These are phyloP conservation scores for Laterallus jamaicensis DNA, from an alignment of 2,113 vertebrate species.

Conservation along the genomic window DNA sequence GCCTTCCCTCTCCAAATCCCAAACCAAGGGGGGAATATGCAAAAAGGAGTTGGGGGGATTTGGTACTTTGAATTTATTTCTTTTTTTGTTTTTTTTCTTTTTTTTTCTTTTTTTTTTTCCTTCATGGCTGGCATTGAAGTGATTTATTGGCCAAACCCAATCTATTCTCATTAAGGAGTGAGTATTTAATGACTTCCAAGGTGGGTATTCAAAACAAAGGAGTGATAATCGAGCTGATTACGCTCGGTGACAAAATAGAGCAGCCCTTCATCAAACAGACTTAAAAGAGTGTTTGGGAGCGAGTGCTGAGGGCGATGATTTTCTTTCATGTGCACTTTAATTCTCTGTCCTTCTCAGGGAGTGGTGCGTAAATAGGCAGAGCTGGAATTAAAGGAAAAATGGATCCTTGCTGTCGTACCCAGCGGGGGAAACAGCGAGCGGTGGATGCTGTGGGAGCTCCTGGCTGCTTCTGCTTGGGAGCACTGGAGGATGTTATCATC, in stretches of 20 bases:
- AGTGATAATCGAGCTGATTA: neutral
- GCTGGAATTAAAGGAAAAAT: conserved; percentile 51
- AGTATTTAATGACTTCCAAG: conserved; percentile 44
- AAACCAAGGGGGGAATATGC: neutral
- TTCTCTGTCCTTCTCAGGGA: conserved; percentile 52
- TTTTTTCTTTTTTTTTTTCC: conserved; percentile 11
- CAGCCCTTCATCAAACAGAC: conserved; percentile 25
- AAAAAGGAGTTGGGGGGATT: neutral
- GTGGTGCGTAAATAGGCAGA: conserved; percentile 15
- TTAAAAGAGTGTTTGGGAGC: conserved; percentile 26
- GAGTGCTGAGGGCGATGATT: conserved; percentile 39
- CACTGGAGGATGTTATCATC: accelerated
- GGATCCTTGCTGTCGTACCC: conserved; percentile 6
- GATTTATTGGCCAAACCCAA: conserved; percentile 28
- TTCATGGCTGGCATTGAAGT: conserved; percentile 38
- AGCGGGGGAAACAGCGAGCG: neutral
- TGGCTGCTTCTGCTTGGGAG: neutral
- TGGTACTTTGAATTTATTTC: neutral
- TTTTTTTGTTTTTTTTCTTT: neutral
- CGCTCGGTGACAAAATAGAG: neutral
- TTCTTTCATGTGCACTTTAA: conserved; percentile 61
- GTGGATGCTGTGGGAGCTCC: neutral
- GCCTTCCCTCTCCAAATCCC: neutral
- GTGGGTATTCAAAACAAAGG: conserved; percentile 20
- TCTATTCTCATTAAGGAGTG: conserved; percentile 48